These are phyloP conservation scores for Microhierax caerulescens DNA, from an alignment of 2,797 vertebrate species.

Conservation along the genomic window DNA sequence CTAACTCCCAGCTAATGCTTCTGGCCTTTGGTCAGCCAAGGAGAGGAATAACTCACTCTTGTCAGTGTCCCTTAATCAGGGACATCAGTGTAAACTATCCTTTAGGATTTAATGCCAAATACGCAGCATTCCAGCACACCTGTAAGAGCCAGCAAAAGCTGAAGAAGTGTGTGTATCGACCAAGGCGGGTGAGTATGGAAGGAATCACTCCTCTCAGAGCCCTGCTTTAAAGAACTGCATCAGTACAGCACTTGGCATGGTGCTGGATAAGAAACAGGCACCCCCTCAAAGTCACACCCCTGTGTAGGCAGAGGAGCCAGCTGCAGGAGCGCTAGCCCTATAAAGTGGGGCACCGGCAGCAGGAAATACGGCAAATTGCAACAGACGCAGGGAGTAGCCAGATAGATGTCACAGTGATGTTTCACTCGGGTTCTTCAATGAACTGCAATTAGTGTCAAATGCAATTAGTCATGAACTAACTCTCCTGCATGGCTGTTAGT, in stretches of 20 bases:
- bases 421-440: slow-evolving; percentile 9
- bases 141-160: neutral
- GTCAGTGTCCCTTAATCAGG: neutral
- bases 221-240: neutral
- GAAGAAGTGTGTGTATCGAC: neutral
- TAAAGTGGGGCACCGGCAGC: neutral
- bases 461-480: slow-evolving; percentile 32
- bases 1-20: neutral
- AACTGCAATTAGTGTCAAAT: slow-evolving; percentile 54
- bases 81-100: neutral
- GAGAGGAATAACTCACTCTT: neutral
- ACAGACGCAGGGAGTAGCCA: neutral
- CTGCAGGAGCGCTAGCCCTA: neutral
- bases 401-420: neutral
- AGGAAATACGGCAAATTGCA: neutral
- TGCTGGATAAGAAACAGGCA: neutral
- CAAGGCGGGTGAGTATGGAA: neutral
- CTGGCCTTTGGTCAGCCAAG: neutral
- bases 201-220: neutral
- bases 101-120: neutral
- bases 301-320: neutral
- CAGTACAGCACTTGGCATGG: neutral
- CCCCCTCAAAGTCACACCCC: neutral
- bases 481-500: neutral
- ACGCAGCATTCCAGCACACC: neutral